Evolutionary conservation across 2,888 invertebrate species (phyloP), one percentile per base, ranked within the genome.

Genomic region (Trissonchulus sp.): DNA sequence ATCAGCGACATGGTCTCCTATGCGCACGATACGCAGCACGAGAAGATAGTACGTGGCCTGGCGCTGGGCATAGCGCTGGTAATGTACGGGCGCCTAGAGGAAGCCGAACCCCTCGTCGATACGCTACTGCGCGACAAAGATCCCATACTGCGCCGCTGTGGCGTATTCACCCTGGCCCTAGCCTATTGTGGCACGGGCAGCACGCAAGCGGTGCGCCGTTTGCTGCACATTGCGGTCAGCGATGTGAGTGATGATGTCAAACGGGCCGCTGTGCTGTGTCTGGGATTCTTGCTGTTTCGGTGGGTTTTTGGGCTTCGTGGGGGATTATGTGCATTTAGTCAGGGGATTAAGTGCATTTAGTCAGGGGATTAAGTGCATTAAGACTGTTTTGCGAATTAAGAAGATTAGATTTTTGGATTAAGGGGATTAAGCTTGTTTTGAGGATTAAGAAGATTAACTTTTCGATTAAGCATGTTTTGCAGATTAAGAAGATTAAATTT

Each of bases 161-260:
- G 95, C 78, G 97, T 98, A 90, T 97, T 97, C 87, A 97, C 97
- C 0, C 89, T 99, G 74, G 98, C 97, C 0, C 80, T 84, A 82
- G 97, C 98, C 0, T 98, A 98, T 85, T 95, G 94, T 85, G 99
- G 99, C 74, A 95, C 96, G 18, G 97, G 97, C 75, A 95, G 95
- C 85, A 99, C 98, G 85, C 91, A 93, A 84, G 98, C 98, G 1
- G 96, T 98, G 82, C 90, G 95, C 74, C 92, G 92, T 79, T 89
- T 99, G 63, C 90, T 99, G 2, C 96, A 96, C 84, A 93, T 96
- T 75, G 97, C 98, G 62, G 98, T 91, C 63, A 95, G 96, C 62
- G 99, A 99, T 87, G 98, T 99, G 0, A 98, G 98, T 84, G 96
- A 99, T 84, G 99, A 99, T 86, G 99, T 99, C 0, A 90, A 99